Conservation (phyloP, 2,888 invertebrate genomes). For the Acleris laterana region DNA sequence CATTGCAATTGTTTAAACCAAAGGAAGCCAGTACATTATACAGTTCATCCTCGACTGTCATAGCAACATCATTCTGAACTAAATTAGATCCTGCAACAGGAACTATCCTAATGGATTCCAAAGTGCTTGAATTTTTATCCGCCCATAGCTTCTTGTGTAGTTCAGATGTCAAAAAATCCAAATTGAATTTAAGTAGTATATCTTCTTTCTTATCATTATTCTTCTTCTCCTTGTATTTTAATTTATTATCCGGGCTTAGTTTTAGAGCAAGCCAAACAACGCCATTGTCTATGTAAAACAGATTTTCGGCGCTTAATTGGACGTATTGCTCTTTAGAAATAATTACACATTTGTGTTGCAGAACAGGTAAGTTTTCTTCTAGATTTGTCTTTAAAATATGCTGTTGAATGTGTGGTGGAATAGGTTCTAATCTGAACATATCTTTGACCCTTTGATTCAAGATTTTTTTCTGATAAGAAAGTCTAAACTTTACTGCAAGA, state of each 20-base stretch:
- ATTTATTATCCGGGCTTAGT: conserved; percentile 58
- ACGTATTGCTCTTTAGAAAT: conserved; percentile 70
- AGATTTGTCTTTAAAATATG: conserved; percentile 56
- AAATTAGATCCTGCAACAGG: conserved; percentile 66
- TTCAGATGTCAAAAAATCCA: conserved; percentile 67
- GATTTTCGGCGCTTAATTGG: conserved; percentile 72
- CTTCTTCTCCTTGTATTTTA: conserved; percentile 51
- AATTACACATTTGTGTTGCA: conserved; percentile 68
- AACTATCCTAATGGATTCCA: conserved; percentile 65
- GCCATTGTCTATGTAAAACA: conserved; percentile 76
- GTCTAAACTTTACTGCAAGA: conserved; percentile 73
- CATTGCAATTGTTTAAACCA: conserved; percentile 52
- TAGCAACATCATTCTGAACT: conserved; percentile 57
- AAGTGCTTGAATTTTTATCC: conserved; percentile 46
- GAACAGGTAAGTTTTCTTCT: conserved; percentile 59
- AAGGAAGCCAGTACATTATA: conserved; percentile 62
- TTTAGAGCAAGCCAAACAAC: conserved; percentile 73
- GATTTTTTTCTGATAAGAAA: conserved; percentile 54
- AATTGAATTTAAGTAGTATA: conserved; percentile 54
- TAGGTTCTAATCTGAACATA: conserved; percentile 57
- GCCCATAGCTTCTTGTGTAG: conserved; percentile 71
- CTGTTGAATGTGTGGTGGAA: conserved; percentile 56
- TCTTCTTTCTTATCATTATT: conserved; percentile 45
- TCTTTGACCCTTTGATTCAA: conserved; percentile 54
- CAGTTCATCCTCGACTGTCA: conserved; percentile 67